Evolutionary conservation across 2,113 vertebrate species (phyloP), one percentile per base, ranked within the genome.

Genomic region (Nasalis larvatus): DNA sequence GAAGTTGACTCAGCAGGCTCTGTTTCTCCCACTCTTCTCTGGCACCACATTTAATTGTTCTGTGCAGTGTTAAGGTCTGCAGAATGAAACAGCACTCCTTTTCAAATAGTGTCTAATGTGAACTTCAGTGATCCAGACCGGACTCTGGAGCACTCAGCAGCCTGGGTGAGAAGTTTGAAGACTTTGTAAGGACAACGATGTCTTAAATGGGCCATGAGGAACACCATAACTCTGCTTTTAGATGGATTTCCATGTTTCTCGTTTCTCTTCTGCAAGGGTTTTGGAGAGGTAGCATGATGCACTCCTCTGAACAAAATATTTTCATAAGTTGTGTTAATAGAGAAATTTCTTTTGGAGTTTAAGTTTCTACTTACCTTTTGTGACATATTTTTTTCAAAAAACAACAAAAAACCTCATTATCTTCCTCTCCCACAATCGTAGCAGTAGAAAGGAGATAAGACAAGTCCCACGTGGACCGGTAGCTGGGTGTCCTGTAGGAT

Each of bases 361-460:
- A 96, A 76, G 3, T 10, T 86, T 98, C 96, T 98, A 92, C 98
- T 98, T 99, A 98, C 86, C 84, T 97, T 98, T 98, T 97, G 94
- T 98, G 96, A 97, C 95, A 96, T 69, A 52, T 71, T 86, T 92
- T 9, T 78, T 76, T 54, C 17, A 81, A 80, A 73, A 27, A 32
- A 63, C 32, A 37, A 49, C 49, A 37, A 12, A 69, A 98, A 97
- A 97, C 32, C 80, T 98, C 95, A 96, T 98, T 98, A 96, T 97
- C 81, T 98, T 96, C 97, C 89, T 97, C 94, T 95, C 80, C 78
- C 74, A 81, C 87, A 77, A 87, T 98, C 97, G 98, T 76, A 25
- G 63, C 83, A 73, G 91, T 60, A 96, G 96, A 94, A 94, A 77
- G 77, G 88, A 98, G 98, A 98, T 98, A 98, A 98, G 95, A 52